Evolutionary conservation across 2,888 invertebrate genomes (phyloP).

Genomic region (Dolichopus griseipennis): DNA sequence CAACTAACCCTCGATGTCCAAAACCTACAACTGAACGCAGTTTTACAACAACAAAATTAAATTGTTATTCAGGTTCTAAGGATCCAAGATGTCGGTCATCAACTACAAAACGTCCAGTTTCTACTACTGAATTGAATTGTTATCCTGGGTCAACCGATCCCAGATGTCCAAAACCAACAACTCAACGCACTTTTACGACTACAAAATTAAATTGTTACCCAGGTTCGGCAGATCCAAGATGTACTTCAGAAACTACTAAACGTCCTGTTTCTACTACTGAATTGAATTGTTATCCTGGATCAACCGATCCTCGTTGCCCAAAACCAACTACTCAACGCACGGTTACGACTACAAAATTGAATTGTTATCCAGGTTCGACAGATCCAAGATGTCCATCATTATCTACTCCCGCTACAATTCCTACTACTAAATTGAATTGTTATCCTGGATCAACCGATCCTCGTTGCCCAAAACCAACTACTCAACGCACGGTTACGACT

Average conservation of each 20-base stretch:
- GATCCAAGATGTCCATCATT: conserved; percentile 36
- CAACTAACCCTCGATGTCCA: conserved; percentile 29
- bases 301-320: conserved; percentile 27
- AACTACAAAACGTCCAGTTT: conserved; percentile 26
- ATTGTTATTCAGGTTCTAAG: conserved; percentile 34
- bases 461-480: conserved; percentile 23
- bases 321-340: conserved; percentile 22
- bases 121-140: conserved; percentile 13
- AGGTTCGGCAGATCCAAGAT: conserved; percentile 18
- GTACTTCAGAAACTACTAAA: conserved; percentile 11
- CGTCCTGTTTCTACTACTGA: conserved; percentile 26
- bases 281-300: conserved; percentile 24
- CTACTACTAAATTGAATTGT: conserved; percentile 22
- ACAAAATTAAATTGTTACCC: conserved; percentile 19
- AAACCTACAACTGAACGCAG: conserved; percentile 23
- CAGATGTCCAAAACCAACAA: conserved; percentile 29
- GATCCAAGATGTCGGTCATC: conserved; percentile 32
- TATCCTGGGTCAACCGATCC: conserved; percentile 28
- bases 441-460: conserved; percentile 36
- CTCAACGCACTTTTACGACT: neutral
- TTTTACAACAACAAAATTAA: conserved; percentile 24
- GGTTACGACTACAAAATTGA: conserved; percentile 27
- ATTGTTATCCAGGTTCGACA: conserved; percentile 34
- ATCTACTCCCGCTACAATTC: conserved; percentile 20
- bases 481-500: conserved; percentile 24